Evolutionary conservation across 1,140 invertebrate genomes (phyloP), one percentile per base, ranked within the genome.

Genomic region (Liolophura sinensis): DNA sequence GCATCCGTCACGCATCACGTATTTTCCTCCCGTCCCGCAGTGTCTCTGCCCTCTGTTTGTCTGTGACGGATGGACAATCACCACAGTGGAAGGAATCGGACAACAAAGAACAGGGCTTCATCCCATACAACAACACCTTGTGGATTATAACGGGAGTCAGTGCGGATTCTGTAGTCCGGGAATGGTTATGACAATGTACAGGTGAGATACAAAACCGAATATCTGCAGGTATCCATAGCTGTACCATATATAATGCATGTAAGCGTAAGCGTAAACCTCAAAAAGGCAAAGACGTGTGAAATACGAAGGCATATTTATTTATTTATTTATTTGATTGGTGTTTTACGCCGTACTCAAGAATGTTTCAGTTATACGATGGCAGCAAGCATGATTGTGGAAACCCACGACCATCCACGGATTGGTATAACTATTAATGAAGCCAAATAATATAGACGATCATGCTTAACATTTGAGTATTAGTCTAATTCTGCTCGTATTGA

Each of bases 11-110:
- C n/a, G n/a, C n/a, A n/a, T 40, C 31, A 3, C 9, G 9, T 5
- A 40, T 40, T 40, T 3, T 5, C 31, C 9, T 40, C 3, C 3
- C 9, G 9, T 40, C 31, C 31, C 31, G 31, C 65, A 80, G 90
- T 92, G 91, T 77, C 74, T 92, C 22, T 88, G 89, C 3, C 87
- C 90, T 18, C 81, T 92, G n/a, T 88, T 90, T 62, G 87, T 87
- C 16, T 92, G 90, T 73, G 83, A 90, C 71, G 91, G 90, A 49
- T 92, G 91, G 90, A 87, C 90, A 60, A 90, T 96, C 48, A 90
- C 88, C 1, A 95, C 93, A 0, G 85, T 92, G 15, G 93, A 95
- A 82, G 92, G 92, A 7, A 80, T 94, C 47, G 92, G 92, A 11
- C 90, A 88, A 76, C 87, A 86, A 72, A 84, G 84, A 61, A 85